phyloP scores from a whole-genome alignment of 2,113 vertebrate genomes.

The Microtus richardsoni region DNA sequence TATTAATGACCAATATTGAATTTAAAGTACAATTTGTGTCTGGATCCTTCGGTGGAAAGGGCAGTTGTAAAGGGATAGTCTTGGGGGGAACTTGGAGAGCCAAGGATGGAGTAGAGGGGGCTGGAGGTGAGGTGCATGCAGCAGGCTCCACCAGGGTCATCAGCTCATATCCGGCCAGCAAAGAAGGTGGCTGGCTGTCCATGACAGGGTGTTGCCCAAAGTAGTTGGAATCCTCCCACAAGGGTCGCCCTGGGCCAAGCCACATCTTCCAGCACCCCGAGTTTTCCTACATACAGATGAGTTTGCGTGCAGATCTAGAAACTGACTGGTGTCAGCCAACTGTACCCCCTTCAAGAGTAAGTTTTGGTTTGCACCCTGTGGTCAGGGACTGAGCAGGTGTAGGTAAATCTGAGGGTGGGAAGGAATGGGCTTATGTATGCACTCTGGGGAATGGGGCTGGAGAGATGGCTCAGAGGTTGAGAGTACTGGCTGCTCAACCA shows the following conservation, averaged over 20 bases:
- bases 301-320: not conserved
- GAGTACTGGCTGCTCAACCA: no score
- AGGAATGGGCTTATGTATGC: not conserved
- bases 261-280: not conserved
- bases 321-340: not conserved
- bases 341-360: not conserved
- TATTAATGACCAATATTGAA: constrained; percentile 91
- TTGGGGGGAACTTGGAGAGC: not conserved
- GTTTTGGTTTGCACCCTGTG: rapidly evolving
- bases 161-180: not conserved
- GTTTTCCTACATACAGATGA: not conserved
- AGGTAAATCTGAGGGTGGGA: rapidly evolving
- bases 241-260: not conserved
- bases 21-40: constrained; percentile 89
- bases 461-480: no score
- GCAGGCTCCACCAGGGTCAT: not conserved
- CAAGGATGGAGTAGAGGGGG: rapidly evolving
- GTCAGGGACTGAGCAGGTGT: rapidly evolving
- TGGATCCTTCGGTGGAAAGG: constrained; percentile 86
- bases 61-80: constrained; percentile 85
- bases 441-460: not conserved
- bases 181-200: not conserved
- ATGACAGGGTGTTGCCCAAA: not conserved
- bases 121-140: no score
- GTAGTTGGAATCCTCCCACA: not conserved